Base-by-base conservation (phyloP, 2,888 invertebrate species). In the Endotricha flammealis region DNA sequence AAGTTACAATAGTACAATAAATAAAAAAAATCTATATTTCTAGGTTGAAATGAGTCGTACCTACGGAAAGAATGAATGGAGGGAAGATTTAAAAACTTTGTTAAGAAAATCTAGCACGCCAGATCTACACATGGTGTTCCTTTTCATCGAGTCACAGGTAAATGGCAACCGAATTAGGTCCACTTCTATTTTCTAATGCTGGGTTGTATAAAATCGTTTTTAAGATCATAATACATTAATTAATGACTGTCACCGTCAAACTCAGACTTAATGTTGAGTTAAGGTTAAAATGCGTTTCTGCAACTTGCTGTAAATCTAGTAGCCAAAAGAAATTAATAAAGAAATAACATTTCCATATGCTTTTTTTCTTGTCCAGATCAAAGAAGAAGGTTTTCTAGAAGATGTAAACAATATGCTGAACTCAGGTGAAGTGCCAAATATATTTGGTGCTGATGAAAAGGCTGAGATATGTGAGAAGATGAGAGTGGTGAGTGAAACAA, bases 381-480 rank as follows among this genome's bases (percentile, higher is more conserved):
- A 97, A 88, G 93, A 96, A 72, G 97, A 97, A 81, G 93, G 93
- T 0, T 97, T 97, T 64, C 81, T 98, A 32, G 97, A 98, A 75
- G 98, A 98, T 59, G 91, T 97, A 1, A 96, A 94, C 65, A 97
- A 97, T 67, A 89, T 98, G 74, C 77, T 98, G 28, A 97, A 97
- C 70, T 93, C 95, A 0, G 97, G 97, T 2, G 97, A 97, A 87
- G 95, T 97, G 0, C 97, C 97, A 0, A 97, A 97, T 75, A 88
- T 98, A 33, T 97, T 95, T 62, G 88, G 88, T 7, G 80, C 90
- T 3, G 97, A 97, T 53, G 97, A 98, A 64, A 95, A 94, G 67
- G 90, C 92, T 2, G 97, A 98, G 61, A 88, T 98, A 16, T 95
- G 94, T 69, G 97, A 98, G 60, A 97, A 95, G 78, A 97, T 98